phyloP scores from a whole-genome alignment of 2,797 vertebrate species.

The Anguilla pacifica region DNA sequence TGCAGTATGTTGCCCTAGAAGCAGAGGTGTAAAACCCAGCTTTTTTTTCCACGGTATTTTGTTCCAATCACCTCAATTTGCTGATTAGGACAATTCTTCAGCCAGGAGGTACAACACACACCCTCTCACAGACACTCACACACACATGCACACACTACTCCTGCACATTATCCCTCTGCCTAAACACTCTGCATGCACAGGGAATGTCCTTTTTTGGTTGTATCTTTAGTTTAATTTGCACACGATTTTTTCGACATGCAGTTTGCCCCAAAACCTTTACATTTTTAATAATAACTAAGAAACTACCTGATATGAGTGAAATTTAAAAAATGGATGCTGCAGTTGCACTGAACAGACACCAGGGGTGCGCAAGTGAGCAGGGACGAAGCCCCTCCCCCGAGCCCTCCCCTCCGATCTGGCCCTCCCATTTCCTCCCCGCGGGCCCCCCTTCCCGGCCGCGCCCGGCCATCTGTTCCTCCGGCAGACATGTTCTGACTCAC shows the following conservation, averaged over 20 bases:
- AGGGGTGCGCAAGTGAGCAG: conserved; percentile 93
- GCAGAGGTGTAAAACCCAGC: background rate
- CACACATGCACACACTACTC: background rate
- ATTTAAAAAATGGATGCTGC: conserved; percentile 40
- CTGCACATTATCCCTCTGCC: background rate
- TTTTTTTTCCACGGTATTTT: no score
- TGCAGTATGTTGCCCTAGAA: background rate
- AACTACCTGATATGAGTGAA: background rate
- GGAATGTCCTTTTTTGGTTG: background rate
- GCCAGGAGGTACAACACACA: no score
- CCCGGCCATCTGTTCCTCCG: conserved; percentile 81
- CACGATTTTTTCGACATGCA: background rate
- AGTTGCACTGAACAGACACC: conserved; percentile 74
- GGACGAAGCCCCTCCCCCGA: conserved; percentile 61
- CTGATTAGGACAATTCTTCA: no score
- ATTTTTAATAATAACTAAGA: background rate
- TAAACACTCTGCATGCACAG: background rate
- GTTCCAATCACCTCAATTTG: no score
- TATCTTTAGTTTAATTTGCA: background rate
- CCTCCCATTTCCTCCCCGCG: conserved; percentile 70
- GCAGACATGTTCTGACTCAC: conserved; percentile 50
- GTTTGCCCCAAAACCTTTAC: background rate
- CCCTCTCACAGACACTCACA: no score
- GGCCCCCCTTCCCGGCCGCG: conserved; percentile 67
- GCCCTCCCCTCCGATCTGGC: conserved; percentile 56